Evolutionary conservation across 1,140 invertebrate genomes (phyloP), one percentile per base, ranked within the genome.

Genomic region (Drosophila virilis): DNA sequence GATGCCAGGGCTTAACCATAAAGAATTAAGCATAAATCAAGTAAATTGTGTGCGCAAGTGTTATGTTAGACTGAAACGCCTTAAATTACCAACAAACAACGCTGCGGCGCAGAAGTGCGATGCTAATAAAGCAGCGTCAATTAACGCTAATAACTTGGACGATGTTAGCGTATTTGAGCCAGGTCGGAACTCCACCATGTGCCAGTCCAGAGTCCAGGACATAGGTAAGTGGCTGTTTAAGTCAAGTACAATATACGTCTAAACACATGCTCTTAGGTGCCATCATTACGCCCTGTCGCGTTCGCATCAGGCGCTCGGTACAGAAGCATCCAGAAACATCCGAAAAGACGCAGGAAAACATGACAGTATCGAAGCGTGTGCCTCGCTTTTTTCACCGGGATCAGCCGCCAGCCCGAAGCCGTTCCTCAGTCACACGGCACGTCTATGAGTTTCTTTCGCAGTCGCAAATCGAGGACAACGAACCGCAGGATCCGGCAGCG

Each of bases 391-490:
- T 88, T 13, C 74, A 89, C 32, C 57, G 80, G 38, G 69, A 89
- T 22, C 69, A 74, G 22, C 51, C 57, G 2, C 62, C 48, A 7
- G 2, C 48, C 1, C 51, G 70, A 57, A 37, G 62, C 7, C 71
- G 78, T 37, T 85, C 85, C 0, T 76, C 85, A 1, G 67, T 81
- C 2, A 77, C 62, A 13, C 70, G 74, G 8, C 77, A 85, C 35
- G 76, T 91, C 2, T 91, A 89, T 33, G 90, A 91, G 9, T 91
- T 91, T 52, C 62, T 91, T 0, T 91, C 86, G 1, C 77, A 89
- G 37, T 91, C 90, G 0, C 74, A 91, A 60, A 80, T 79, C 8
- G 60, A 83, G 8, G 84, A 86, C 38, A 55, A 52, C 1, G 52
- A 67, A 10, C 33, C 35, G 2, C 58, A 52, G 10, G 90, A 91